Percentiles rank a stretch among this genome's conserved stretches.
phyloP scores from a whole-genome alignment of 2,113 vertebrate genomes.

The Gavia stellata region DNA sequence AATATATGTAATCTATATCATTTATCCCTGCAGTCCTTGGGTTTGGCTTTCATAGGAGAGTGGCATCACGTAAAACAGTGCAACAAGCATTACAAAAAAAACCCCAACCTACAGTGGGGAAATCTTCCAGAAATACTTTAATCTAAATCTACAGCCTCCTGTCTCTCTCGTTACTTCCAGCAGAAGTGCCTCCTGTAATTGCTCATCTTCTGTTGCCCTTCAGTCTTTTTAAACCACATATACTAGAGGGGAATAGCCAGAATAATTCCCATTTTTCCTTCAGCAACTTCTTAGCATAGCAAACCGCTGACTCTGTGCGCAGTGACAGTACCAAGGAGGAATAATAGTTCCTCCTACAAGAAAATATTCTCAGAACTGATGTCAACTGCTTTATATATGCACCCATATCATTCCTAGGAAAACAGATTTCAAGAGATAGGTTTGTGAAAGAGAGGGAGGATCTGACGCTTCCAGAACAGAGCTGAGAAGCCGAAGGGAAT shows the following conservation, averaged over 20 bases:
- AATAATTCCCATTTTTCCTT: conserved; percentile 7
- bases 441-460: background rate
- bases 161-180: background rate
- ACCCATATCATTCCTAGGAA: background rate
- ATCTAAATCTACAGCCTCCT: background rate
- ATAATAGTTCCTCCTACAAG: conserved; percentile 50
- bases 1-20: background rate
- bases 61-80: background rate
- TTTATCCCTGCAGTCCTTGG: background rate
- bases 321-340: background rate
- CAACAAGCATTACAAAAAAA: background rate
- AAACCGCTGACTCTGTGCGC: background rate
- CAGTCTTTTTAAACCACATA: background rate
- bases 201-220: background rate
- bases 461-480: background rate
- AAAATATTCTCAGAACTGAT: conserved; percentile 55
- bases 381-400: background rate
- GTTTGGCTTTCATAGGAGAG: background rate
- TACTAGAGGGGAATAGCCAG: background rate
- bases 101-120: background rate
- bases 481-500: background rate
- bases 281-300: background rate
- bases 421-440: background rate
- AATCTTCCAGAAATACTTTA: background rate
- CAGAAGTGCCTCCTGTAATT: background rate